phyloP scores from a whole-genome alignment of 1,140 invertebrate genomes.

The Drosophila sturtevanti region DNA sequence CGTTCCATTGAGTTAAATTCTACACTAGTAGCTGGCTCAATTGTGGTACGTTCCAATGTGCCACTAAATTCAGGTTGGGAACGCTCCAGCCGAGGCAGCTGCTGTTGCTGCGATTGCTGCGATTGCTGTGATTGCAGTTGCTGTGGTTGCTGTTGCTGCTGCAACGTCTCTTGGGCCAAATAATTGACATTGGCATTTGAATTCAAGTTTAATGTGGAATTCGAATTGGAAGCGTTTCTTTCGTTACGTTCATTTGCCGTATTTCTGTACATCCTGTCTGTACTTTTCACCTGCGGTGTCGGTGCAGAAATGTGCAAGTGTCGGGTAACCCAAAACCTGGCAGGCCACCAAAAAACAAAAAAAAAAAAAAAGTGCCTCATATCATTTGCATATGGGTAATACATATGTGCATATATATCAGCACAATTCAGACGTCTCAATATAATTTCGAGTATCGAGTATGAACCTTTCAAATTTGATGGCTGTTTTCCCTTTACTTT shows the following conservation, averaged over 20 bases:
- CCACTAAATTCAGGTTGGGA: constrained; percentile 10
- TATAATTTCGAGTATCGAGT: constrained; percentile 54
- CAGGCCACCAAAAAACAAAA: constrained; percentile 46
- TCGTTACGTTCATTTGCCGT: constrained; percentile 21
- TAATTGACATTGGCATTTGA: not conserved
- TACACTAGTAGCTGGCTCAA: not conserved
- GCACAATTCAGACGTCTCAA: constrained; percentile 48
- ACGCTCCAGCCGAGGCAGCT: not conserved
- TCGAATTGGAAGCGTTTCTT: not conserved
- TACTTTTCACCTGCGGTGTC: constrained; percentile 75
- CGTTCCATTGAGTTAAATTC: constrained; percentile 20
- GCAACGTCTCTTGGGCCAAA: not conserved
- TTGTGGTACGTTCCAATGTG: too few species aligned
- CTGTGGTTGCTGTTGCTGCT: not conserved
- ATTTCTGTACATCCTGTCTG: constrained; percentile 41
- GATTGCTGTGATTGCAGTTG: too few species aligned
- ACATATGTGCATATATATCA: constrained; percentile 48
- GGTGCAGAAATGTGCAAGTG: constrained; percentile 79
- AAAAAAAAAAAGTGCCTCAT: constrained; percentile 54
- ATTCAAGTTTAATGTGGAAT: constrained; percentile 1
- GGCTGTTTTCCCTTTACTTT: constrained; percentile 42
- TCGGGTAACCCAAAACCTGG: constrained; percentile 71
- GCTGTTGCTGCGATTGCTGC: not conserved
- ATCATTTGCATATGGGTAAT: constrained; percentile 74
- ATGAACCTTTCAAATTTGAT: constrained; percentile 76